These are phyloP conservation scores for Dryobates pubescens DNA, from an alignment of 2,797 vertebrate genomes.

Conservation along the genomic window DNA sequence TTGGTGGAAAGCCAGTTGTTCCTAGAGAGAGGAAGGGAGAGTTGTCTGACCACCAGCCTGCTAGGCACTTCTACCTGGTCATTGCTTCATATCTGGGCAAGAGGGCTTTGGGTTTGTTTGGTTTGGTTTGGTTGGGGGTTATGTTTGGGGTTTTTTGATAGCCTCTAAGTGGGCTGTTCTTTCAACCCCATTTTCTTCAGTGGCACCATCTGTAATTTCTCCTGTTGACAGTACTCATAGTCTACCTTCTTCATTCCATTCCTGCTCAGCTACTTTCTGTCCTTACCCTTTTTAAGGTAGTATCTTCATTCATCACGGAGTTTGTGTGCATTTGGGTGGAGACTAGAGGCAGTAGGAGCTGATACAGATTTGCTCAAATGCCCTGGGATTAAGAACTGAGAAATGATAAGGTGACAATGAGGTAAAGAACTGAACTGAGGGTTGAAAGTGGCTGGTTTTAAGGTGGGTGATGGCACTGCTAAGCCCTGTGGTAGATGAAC, in stretches of 20 bases:
- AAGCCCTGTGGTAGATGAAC: neutral
- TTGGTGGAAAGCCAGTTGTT: neutral
- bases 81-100: rapidly evolving
- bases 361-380: neutral
- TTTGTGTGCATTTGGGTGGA: neutral
- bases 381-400: neutral
- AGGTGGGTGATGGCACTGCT: neutral
- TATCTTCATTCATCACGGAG: rapidly evolving
- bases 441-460: rapidly evolving
- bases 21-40: neutral
- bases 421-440: neutral
- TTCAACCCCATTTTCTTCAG: neutral
- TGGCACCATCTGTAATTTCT: rapidly evolving
- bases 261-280: rapidly evolving
- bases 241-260: rapidly evolving
- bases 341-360: neutral
- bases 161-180: rapidly evolving
- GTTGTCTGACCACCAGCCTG: rapidly evolving
- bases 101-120: neutral
- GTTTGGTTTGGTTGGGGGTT: neutral
- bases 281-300: neutral
- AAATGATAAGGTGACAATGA: neutral
- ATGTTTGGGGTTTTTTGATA: neutral
- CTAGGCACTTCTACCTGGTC: rapidly evolving
- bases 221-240: rapidly evolving